Base-by-base conservation (phyloP, 2,888 invertebrate species). In the Brachypterus glaber region DNA sequence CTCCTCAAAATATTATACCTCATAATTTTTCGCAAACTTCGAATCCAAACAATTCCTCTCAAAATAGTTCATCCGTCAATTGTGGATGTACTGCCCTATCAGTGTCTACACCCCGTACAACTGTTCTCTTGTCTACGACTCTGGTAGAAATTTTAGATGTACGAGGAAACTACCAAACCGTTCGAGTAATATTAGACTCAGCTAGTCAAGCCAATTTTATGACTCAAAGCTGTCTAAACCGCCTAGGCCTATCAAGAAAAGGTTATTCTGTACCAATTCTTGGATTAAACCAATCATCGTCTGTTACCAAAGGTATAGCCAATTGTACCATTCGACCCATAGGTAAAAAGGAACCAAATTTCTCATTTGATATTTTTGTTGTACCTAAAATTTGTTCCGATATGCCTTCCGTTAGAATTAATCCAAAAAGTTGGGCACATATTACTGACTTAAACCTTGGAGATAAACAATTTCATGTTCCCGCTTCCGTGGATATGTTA, bases 151-250 rank as follows among this genome's bases (percentile, higher is more conserved):
- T 27, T 26, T n/a, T n/a, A 9, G 32, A 37, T 37, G 13, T 9
- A 8, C 16, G 15, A 7, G 26, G 24, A 8, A 33, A 33, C 9
- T 37, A 27, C 27, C 33, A 37, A 17, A 24, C 16, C 16, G 26
- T 32, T 32, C 32, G 26, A 15, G 32, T 25, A 15, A 21, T 32
- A 3, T 13, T 37, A 2, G 32, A 37, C 13, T 25, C 15, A 11
- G 37, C 9, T 5, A 37, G 32, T 26, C 37, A 32, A 24, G 30
- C 37, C 15, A 37, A 25, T 37, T 37, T 31, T 16, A 37, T 37
- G 3, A 15, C 32, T 9, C 24, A 33, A 11, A 37, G 27, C 12
- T 37, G 37, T 26, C 33, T 32, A 11, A 32, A 33, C 33, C 17
- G 27, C 4, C 18, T 37, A 26, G 37, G 37, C n/a, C 17, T 36